These are phyloP conservation scores for Eurytoma adleriae DNA, from an alignment of 2,888 invertebrate genomes.

Conservation along the genomic window DNA sequence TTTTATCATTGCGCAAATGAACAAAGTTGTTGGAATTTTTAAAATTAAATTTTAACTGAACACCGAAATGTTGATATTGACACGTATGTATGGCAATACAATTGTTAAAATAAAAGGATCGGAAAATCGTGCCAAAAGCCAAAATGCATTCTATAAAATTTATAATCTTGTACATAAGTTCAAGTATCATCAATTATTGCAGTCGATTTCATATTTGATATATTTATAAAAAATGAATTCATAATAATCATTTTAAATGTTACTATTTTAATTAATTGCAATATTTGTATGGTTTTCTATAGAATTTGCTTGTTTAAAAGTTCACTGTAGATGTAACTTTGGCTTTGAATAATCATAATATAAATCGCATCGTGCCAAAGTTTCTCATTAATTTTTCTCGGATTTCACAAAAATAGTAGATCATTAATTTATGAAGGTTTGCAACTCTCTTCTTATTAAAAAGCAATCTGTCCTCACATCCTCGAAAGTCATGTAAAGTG, in stretches of 20 bases:
- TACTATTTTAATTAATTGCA: neutral
- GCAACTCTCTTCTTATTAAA: constrained; percentile 30
- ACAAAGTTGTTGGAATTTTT: no score
- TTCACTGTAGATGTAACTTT: neutral
- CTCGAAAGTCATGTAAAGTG: constrained; percentile 23
- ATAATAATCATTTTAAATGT: neutral
- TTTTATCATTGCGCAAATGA: no score
- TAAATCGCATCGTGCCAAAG: constrained; percentile 37
- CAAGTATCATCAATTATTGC: neutral
- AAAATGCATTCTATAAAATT: neutral
- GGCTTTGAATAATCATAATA: constrained; percentile 8
- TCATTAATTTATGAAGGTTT: constrained; percentile 6
- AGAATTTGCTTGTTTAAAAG: neutral
- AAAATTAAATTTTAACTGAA: no score
- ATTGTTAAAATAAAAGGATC: neutral
- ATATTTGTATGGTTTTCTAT: no score
- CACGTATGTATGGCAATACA: neutral
- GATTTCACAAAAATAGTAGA: constrained; percentile 6
- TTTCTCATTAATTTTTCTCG: constrained; percentile 2
- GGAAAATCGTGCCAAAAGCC: constrained; percentile 22
- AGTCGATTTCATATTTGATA: neutral
- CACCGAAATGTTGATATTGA: no score
- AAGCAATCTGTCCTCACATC: constrained; percentile 3
- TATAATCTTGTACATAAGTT: neutral
- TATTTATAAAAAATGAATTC: constrained; percentile 2